Percentiles rank a stretch among this genome's conserved stretches.
Conservation (phyloP, 2,797 vertebrate species). For the Malacoraja senta region DNA sequence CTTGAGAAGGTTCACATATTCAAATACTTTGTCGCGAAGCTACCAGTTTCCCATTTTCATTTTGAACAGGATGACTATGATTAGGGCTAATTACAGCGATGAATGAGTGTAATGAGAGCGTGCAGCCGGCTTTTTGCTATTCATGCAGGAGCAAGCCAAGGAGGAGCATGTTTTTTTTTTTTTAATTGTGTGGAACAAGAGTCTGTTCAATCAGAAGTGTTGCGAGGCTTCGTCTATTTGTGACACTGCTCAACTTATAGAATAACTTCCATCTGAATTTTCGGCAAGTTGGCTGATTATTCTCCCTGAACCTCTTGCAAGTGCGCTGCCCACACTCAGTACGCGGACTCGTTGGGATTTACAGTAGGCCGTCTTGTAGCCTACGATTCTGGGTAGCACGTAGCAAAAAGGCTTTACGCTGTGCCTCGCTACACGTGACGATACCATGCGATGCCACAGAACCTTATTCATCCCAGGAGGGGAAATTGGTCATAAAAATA, state of each 20-base stretch:
- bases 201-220: not conserved
- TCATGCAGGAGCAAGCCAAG: constrained; percentile 44
- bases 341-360: not conserved
- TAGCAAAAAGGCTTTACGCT: too few species aligned
- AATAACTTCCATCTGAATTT: not conserved
- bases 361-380: too few species aligned
- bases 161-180: not conserved
- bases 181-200: not conserved
- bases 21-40: not conserved
- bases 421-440: too few species aligned
- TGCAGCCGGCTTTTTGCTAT: constrained; percentile 54
- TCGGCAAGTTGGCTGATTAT: not conserved
- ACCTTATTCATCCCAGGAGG: too few species aligned
- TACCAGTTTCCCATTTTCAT: constrained; percentile 37
- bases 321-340: too few species aligned
- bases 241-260: not conserved
- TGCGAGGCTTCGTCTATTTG: not conserved
- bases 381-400: too few species aligned
- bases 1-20: not conserved
- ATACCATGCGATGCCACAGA: too few species aligned
- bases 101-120: constrained; percentile 56
- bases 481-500: too few species aligned
- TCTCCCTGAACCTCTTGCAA: not conserved
- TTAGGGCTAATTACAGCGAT: constrained; percentile 67
- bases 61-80: constrained; percentile 54